These are phyloP conservation scores for Tachina fera DNA, from an alignment of 2,888 invertebrate species.

Conservation along the genomic window DNA sequence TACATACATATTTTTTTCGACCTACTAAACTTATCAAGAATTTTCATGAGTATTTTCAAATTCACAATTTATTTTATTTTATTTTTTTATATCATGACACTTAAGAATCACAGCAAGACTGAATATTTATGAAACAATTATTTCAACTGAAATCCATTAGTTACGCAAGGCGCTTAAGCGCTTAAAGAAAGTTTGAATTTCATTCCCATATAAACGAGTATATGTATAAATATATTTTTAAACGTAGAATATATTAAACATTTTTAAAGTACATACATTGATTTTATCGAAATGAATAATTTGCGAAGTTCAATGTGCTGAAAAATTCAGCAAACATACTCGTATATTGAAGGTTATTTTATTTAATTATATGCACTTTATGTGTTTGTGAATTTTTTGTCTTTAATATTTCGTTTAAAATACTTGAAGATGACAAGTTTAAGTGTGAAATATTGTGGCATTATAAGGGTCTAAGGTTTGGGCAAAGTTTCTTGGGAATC, in stretches of 20 bases:
- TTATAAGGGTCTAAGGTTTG: too few relatives aligned
- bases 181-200: constrained; percentile 27
- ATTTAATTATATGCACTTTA: constrained; percentile 19
- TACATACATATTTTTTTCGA: too few relatives aligned
- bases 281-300: constrained; percentile 38
- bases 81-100: background rate
- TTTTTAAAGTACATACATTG: background rate
- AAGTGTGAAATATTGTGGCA: too few relatives aligned
- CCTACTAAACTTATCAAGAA: too few relatives aligned
- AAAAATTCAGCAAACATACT: constrained; percentile 35
- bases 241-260: constrained; percentile 3
- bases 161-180: background rate
- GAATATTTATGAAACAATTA: constrained; percentile 19
- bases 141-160: background rate
- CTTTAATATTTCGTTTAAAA: constrained; percentile 7
- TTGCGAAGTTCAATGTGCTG: constrained; percentile 50
- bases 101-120: background rate
- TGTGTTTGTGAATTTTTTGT: background rate
- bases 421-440: background rate
- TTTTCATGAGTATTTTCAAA: too few relatives aligned
- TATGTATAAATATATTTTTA: background rate
- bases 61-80: background rate
- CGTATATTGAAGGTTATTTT: constrained; percentile 56
- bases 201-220: background rate
- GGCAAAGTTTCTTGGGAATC: too few relatives aligned